A percentile compares a stretch with the other conserved stretches of the same genome.
These are phyloP conservation scores for Tolmerus cingulatus DNA, from an alignment of 2,888 invertebrate species.

Conservation along the genomic window DNA sequence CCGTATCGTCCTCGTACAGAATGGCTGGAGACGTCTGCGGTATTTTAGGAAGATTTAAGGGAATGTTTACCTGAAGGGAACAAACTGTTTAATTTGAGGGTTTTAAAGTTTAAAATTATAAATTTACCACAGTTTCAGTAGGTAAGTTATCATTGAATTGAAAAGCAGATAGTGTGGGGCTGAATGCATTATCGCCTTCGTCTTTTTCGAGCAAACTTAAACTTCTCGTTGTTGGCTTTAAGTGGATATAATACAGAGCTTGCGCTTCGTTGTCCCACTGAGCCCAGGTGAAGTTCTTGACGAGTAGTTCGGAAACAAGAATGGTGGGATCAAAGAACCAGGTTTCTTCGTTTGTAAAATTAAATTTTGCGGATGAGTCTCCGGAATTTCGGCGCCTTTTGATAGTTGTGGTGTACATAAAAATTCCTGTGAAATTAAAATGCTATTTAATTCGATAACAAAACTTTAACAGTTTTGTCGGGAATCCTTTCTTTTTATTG, in stretches of 20 bases:
- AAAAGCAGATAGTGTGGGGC: constrained; percentile 80
- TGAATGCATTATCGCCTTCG: constrained; percentile 69
- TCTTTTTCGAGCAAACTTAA: constrained; percentile 71
- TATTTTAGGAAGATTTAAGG: constrained; percentile 78
- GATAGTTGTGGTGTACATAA: constrained; percentile 60
- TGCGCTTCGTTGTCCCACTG: constrained; percentile 81
- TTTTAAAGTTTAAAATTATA: not conserved
- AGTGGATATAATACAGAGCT: constrained; percentile 84
- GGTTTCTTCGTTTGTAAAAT: constrained; percentile 52
- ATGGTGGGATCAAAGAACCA: constrained; percentile 69
- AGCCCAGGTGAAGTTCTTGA: constrained; percentile 82
- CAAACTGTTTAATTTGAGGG: not conserved
- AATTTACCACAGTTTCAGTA: constrained; percentile 83
- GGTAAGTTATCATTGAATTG: constrained; percentile 88
- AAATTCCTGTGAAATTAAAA: constrained; percentile 52
- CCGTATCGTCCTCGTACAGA: constrained; percentile 81
- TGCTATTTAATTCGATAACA: not conserved
- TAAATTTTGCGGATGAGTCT: constrained; percentile 53
- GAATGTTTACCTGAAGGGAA: constrained; percentile 77
- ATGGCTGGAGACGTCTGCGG: constrained; percentile 67
- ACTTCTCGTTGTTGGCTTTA: constrained; percentile 74
- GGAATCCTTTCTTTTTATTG: no score
- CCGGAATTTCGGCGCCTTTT: constrained; percentile 64
- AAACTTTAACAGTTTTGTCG: not conserved
- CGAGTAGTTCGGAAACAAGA: constrained; percentile 68